These are phyloP conservation scores for Coremacera marginata DNA, from an alignment of 2,888 invertebrate species.

Conservation along the genomic window DNA sequence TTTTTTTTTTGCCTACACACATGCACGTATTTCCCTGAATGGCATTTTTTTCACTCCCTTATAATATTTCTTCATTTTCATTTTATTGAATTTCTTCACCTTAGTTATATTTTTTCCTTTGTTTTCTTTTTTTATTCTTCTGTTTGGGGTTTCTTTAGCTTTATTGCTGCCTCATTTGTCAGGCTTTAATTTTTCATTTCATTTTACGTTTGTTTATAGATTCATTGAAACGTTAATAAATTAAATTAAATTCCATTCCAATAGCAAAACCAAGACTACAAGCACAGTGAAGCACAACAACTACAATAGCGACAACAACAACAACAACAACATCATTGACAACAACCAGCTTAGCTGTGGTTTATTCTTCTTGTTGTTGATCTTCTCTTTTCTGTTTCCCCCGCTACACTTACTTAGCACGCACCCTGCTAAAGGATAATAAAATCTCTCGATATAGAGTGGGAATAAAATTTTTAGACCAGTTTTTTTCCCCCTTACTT, in stretches of 20 bases:
- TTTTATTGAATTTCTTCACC: background rate
- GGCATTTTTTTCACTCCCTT: background rate
- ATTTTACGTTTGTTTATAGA: background rate
- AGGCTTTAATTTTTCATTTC: background rate
- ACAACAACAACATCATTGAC: background rate
- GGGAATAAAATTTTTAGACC: too few species aligned
- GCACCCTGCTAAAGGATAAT: too few species aligned
- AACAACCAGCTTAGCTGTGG: background rate
- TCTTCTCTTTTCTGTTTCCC: background rate
- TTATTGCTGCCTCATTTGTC: slow-evolving; percentile 2
- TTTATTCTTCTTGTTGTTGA: background rate
- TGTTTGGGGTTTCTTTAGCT: too few species aligned
- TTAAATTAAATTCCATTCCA: slow-evolving; percentile 10
- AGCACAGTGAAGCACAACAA: too few species aligned
- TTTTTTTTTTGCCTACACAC: background rate
- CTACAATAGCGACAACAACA: background rate
- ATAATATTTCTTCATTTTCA: background rate
- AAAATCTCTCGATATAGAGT: too few species aligned
- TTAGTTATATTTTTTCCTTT: background rate
- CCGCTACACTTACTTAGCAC: background rate
- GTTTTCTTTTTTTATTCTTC: background rate
- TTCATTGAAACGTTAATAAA: slow-evolving; percentile 11
- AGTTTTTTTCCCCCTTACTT: too few species aligned
- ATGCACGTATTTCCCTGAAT: background rate
- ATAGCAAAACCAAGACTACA: background rate